These are phyloP conservation scores for Celastrina argiolus DNA, from an alignment of 2,888 invertebrate genomes.

Conservation along the genomic window DNA sequence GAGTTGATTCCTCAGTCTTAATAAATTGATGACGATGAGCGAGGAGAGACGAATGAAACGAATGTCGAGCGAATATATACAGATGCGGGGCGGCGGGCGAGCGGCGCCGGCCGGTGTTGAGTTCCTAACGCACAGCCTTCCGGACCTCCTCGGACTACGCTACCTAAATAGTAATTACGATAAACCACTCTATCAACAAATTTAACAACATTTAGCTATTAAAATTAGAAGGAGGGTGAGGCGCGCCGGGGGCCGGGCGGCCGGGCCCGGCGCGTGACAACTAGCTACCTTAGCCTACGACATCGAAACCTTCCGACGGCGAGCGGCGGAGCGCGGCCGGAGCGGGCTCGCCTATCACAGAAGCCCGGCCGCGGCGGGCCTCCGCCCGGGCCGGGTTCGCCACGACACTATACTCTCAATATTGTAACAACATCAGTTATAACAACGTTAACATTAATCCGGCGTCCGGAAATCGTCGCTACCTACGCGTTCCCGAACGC, in stretches of 20 bases:
- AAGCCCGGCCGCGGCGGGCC: neutral
- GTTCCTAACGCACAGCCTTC: constrained; percentile 71
- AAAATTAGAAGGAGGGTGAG: constrained; percentile 64
- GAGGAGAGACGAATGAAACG: constrained; percentile 72
- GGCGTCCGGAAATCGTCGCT: constrained; percentile 50
- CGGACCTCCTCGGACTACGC: constrained; percentile 62
- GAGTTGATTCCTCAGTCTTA: constrained; percentile 77
- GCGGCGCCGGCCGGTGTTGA: constrained; percentile 47
- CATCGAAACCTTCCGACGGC: constrained; percentile 54
- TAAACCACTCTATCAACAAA: constrained; percentile 75
- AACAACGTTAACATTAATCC: constrained; percentile 76
- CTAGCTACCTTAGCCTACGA: constrained; percentile 65
- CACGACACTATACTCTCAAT: constrained; percentile 77
- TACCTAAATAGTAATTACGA: constrained; percentile 62
- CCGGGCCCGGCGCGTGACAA: constrained; percentile 43
- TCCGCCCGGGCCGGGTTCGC: constrained; percentile 41
- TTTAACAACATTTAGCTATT: constrained; percentile 77
- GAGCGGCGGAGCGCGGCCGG: constrained; percentile 42
- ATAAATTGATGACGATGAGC: constrained; percentile 77
- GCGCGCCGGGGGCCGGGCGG: constrained; percentile 38
- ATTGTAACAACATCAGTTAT: constrained; percentile 77
- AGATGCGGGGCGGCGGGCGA: constrained; percentile 42
- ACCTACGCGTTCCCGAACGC: constrained; percentile 66
- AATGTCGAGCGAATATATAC: constrained; percentile 75
- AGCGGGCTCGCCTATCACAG: neutral